phyloP scores from a whole-genome alignment of 64 coral and sea anemone species.

The Porites australiensis region DNA sequence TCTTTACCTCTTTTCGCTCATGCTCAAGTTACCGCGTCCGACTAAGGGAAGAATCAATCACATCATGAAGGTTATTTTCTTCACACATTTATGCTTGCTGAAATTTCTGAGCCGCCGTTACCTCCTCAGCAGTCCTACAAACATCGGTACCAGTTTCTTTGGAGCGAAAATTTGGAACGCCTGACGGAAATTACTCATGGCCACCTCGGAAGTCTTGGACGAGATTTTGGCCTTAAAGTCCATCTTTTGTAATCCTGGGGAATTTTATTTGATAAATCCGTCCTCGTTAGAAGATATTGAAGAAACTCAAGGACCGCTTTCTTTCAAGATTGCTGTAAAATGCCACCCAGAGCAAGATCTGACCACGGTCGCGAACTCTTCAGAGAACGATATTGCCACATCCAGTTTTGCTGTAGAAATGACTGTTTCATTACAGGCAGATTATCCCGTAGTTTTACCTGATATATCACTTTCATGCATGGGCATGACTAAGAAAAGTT shows the following conservation, averaged over 20 bases:
- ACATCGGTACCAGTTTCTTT: constrained; percentile 21
- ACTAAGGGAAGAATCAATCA: not conserved
- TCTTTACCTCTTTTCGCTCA: constrained; percentile 39
- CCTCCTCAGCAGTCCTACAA: not conserved
- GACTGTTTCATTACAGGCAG: constrained; percentile 29
- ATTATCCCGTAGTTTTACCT: constrained; percentile 75
- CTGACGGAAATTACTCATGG: constrained; percentile 22
- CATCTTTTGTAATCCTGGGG: constrained; percentile 67
- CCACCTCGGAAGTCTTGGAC: not conserved
- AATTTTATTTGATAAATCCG: constrained; percentile 31
- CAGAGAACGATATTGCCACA: not conserved
- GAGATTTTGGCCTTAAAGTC: constrained; percentile 60
- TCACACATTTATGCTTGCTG: not conserved
- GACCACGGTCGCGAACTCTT: not conserved
- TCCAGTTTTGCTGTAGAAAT: constrained; percentile 34
- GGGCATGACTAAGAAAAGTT: constrained; percentile 61
- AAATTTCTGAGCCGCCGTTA: not conserved
- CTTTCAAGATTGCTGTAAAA: constrained; percentile 19
- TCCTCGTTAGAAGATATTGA: constrained; percentile 7
- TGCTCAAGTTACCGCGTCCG: not conserved
- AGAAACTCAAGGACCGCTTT: not conserved
- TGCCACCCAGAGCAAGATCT: not conserved
- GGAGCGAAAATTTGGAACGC: not conserved
- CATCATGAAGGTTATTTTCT: not conserved
- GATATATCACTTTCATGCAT: constrained; percentile 83